Base-by-base conservation (phyloP, 1,140 invertebrate genomes). In the Heliconius eleuchia region DNA sequence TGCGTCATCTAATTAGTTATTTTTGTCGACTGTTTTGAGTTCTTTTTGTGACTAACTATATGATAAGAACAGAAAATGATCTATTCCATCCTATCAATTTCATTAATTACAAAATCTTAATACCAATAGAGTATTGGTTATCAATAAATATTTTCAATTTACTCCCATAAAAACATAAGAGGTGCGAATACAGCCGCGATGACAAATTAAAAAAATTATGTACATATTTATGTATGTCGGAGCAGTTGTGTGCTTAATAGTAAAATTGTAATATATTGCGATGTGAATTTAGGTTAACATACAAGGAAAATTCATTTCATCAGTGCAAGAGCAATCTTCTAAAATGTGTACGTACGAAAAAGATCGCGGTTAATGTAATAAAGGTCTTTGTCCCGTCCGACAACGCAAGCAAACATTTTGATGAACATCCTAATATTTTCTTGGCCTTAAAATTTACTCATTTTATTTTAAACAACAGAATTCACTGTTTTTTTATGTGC, bases 311-410 rank as follows among this genome's bases (percentile, higher is more conserved):
- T 30, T 66, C 60, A 66, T 66, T 66, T 30, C 60, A 66, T 66
- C 60, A 66, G 19, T 66, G 60, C 74, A 66, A 66, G 34, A 76
- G 73, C 60, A 74, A 74, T 55, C 57, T 39, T 76, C 55, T 34
- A 76, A 66, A 76, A 66, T 60, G 57, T 76, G 60, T 66, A 60
- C 55, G 55, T 60, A 66, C 60, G 57, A 30, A 46, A 79, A 23
- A 46, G 60, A 60, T 79, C 77, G 60, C 39, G 42, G 37, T 42
- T 78, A 74, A 74, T n/a, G 70, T 79, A 79, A 75, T 75, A 79
- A 74, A 74, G 72, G 78, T 71, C 73, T 79, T 71, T 66, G 73
- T 50, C 42, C 73, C 60, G 23, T 66, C 60, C 60, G 60, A 16
- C 57, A 27, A 39, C 57, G 71, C 71, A 55, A 50, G 52, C 60